Evolutionary conservation across 2,888 invertebrate species (phyloP), one percentile per base, ranked within the genome.

Genomic region (Eilema griseolum): DNA sequence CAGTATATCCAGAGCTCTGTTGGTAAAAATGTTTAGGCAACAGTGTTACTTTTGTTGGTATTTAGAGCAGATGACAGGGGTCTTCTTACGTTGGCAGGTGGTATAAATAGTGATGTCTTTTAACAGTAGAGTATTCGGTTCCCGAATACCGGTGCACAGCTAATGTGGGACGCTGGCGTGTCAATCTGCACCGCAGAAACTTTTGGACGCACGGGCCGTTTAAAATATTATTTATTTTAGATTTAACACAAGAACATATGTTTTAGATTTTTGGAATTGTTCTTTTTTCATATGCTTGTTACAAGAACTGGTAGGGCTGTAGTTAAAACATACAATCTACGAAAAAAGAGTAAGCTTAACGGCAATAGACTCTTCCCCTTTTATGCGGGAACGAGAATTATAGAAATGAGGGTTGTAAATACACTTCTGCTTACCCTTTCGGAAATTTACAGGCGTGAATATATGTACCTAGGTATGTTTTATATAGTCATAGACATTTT

Each of bases 81-180:
- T 86, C 89, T 84, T 67, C 69, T 80, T 80, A 83, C 68, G 77
- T 74, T 90, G 89, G 92, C 84, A 41, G 73, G 74, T 67, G 76
- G 79, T 93, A 93, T 91, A 91, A 92, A 93, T 94, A 93, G 93
- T 89, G 87, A 84, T 90, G 93, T 93, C 93, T 91, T 90, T 92
- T 93, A 91, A 85, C 92, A 85, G 85, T 74, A 83, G 83, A 83
- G 84, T 86, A 86, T 89, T 90, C 84, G 89, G 92, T 91, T 92
- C 92, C 92, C 90, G 92, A 92, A 93, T 93, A 87, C 93, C 92
- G 86, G 88, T 89, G 89, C 88, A 86, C 83, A 86, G 87, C 86
- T 89, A 90, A 92, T 91, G 91, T 92, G 89, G 92, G 88, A 81
- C 93, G 89, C 80, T 85, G 86, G 82, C 86, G 79, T 88, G 91